phyloP scores from a whole-genome alignment of 1,140 invertebrate genomes.

The Chironomus striatipennis region DNA sequence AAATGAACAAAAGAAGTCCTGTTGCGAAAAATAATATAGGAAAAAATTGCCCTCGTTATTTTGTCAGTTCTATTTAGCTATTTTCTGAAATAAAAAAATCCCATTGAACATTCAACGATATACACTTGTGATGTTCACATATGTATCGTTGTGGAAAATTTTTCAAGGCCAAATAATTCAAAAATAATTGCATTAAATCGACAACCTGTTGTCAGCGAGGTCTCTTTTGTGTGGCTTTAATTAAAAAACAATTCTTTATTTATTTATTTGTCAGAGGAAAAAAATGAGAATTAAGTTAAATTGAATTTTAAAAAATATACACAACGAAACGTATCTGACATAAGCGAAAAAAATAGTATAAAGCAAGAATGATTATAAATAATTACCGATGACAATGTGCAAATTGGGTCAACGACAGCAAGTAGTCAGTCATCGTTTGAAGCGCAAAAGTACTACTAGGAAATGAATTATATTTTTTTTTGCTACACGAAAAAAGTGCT shows the following conservation, averaged over 20 bases:
- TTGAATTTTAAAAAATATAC: no score
- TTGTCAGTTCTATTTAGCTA: neutral
- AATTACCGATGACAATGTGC: constrained; percentile 16
- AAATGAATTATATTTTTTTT: neutral
- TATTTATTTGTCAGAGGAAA: no score
- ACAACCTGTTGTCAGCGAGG: neutral
- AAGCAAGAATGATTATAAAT: constrained; percentile 16
- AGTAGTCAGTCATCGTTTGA: neutral
- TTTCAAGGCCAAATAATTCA: neutral
- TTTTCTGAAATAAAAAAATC: no score
- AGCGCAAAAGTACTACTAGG: constrained; percentile 17
- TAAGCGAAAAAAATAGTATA: neutral
- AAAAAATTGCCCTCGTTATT: neutral
- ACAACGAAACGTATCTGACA: neutral
- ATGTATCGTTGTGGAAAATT: neutral
- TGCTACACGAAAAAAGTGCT: no score
- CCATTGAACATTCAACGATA: no score
- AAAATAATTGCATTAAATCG: neutral
- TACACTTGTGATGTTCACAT: neutral
- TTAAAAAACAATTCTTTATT: neutral
- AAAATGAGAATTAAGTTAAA: no score
- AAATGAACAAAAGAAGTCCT: neutral
- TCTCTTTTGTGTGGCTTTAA: neutral
- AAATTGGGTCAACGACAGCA: constrained; percentile 20
- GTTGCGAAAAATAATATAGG: no score